phyloP scores from a whole-genome alignment of 2,888 invertebrate genomes.

The Cloeon dipterum region DNA sequence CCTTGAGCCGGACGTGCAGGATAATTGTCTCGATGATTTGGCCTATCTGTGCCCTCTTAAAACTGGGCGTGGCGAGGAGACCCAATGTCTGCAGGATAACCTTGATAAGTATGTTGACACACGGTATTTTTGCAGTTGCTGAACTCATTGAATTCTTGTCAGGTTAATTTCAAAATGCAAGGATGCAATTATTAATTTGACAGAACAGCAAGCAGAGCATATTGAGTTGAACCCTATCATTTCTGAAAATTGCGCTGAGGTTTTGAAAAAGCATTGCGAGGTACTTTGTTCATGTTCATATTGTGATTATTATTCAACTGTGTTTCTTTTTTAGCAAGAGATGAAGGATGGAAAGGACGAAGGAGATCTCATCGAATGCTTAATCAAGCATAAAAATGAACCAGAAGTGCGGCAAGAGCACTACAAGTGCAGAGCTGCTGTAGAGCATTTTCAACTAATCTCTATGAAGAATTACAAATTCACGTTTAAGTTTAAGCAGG shows the following conservation, averaged over 20 bases:
- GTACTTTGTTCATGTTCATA: conserved; percentile 11
- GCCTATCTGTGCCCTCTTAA: conserved; percentile 62
- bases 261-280: conserved; percentile 55
- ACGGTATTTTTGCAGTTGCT: too few species aligned
- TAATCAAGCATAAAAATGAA: conserved; percentile 78
- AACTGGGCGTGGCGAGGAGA: conserved; percentile 75
- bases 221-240: conserved; percentile 77
- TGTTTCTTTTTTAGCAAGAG: conserved; percentile 21
- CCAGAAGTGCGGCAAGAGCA: conserved; percentile 47
- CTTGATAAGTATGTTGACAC: conserved; percentile 26
- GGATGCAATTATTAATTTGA: conserved; percentile 56
- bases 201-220: conserved; percentile 72
- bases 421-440: conserved; percentile 68
- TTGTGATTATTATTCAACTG: neutral
- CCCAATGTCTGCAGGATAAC: conserved; percentile 75
- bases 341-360: conserved; percentile 47
- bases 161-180: conserved; percentile 30
- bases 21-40: conserved; percentile 67
- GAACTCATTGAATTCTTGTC: neutral
- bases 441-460: conserved; percentile 93
- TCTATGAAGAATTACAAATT: conserved; percentile 84
- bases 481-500: conserved; percentile 82
- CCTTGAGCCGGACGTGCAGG: conserved; percentile 83
- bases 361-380: conserved; percentile 82
- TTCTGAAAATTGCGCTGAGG: conserved; percentile 52